phyloP scores from a whole-genome alignment of 2,888 invertebrate genomes.

The Xanthorhoe designata region DNA sequence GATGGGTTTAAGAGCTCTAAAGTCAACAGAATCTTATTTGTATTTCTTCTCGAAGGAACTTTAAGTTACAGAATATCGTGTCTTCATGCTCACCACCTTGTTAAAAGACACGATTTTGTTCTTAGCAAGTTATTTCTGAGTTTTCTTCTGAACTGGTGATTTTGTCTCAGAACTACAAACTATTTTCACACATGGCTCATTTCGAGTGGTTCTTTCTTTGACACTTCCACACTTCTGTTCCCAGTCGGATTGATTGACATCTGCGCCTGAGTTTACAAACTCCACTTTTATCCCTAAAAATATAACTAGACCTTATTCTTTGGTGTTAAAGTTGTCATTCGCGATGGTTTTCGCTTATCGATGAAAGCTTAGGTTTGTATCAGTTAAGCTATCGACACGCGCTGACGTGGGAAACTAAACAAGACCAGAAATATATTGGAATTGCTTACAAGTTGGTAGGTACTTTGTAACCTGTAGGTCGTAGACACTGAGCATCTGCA shows the following conservation, averaged over 20 bases:
- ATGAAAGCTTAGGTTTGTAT: constrained; percentile 48
- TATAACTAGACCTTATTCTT: constrained; percentile 29
- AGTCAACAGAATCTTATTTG: not conserved
- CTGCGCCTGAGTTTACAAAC: constrained; percentile 46
- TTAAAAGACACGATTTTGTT: not conserved
- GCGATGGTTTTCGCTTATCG: constrained; percentile 32
- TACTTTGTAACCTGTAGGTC: constrained; percentile 43
- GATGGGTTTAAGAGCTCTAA: not conserved
- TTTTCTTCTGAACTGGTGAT: constrained; percentile 21
- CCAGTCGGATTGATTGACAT: constrained; percentile 67
- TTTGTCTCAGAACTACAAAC: constrained; percentile 20
- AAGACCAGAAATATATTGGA: constrained; percentile 61
- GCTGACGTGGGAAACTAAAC: constrained; percentile 81
- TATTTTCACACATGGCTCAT: constrained; percentile 36
- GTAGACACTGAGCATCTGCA: constrained; percentile 16
- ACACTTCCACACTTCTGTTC: constrained; percentile 55
- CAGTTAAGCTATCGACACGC: constrained; percentile 66
- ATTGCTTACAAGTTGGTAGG: constrained; percentile 60
- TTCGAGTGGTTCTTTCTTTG: constrained; percentile 47
- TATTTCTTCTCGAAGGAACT: not conserved
- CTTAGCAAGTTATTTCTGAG: constrained; percentile 9
- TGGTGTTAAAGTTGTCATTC: constrained; percentile 50
- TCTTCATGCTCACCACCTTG: too few relatives aligned
- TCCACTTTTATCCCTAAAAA: constrained; percentile 32
- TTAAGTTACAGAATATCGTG: too few relatives aligned